Evolutionary conservation across 1,140 invertebrate genomes (phyloP).

Genomic region (Drosophila quadrilineata): DNA sequence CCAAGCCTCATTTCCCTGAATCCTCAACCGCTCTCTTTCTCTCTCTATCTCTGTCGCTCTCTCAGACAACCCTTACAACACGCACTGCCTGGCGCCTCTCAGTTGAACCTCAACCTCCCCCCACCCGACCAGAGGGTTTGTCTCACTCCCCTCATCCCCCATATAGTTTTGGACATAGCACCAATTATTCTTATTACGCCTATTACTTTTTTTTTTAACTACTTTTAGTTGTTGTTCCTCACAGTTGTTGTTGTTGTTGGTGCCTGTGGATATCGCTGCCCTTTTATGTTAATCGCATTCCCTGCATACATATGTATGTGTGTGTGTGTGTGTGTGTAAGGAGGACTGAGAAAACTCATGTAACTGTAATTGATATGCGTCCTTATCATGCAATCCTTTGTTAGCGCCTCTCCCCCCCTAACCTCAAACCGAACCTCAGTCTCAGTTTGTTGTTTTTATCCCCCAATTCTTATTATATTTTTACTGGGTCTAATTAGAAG

Average conservation of each 20-base stretch:
- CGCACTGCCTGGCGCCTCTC: conserved; percentile 41
- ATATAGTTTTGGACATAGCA: conserved; percentile 39
- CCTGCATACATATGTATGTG: too few relatives aligned
- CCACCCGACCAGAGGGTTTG: not conserved
- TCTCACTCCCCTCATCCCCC: conserved; percentile 5
- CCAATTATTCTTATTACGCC: conserved; percentile 78
- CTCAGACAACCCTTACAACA: conserved; percentile 33
- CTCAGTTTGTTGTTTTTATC: conserved; percentile 19
- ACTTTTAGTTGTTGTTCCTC: conserved; percentile 53
- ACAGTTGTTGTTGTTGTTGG: conserved; percentile 36
- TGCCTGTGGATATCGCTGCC: conserved; percentile 43
- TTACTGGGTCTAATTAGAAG: conserved; percentile 12
- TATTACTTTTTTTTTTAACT: conserved; percentile 73
- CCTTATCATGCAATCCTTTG: conserved; percentile 75
- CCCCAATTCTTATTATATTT: conserved; percentile 33
- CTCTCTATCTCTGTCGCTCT: too few relatives aligned
- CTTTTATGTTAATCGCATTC: conserved; percentile 77
- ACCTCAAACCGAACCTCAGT: conserved; percentile 11
- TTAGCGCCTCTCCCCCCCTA: conserved; percentile 6
- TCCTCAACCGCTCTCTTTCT: too few relatives aligned
- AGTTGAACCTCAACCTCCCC: not conserved
- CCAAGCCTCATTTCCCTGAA: not conserved
- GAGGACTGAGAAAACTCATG: conserved; percentile 54
- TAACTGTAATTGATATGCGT: conserved; percentile 79
- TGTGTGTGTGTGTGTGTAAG: too few relatives aligned